Base-by-base conservation (phyloP, 2,113 vertebrate genomes). In the Ochotona princeps region DNA sequence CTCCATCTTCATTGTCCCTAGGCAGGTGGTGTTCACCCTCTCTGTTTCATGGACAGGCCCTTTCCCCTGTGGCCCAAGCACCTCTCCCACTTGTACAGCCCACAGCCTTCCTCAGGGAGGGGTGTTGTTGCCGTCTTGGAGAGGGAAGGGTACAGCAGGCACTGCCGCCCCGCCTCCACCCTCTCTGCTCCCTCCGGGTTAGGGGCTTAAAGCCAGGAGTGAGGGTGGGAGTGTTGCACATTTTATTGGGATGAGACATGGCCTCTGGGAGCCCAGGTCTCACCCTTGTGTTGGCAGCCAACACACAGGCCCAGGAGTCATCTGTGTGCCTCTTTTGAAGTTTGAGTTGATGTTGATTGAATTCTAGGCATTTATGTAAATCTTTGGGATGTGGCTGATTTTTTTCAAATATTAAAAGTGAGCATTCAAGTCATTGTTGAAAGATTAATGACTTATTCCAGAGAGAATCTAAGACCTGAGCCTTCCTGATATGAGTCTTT, bases 361-460 rank as follows among this genome's bases (percentile, higher is more conserved):
- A 94, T 97, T 96, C 96, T 67, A 97, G 91, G 83, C 88, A 51
- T 97, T 83, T 96, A 57, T 89, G 18, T 90, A 96, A 98, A 96
- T 97, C 95, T 91, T 90, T 93, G 96, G 93, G 94, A 91, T 95
- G 69, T 92, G 92, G 90, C 96, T 97, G 86, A 93, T 86, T 84
- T 94, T 97, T 94, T 95, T 90, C 81, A 96, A 97, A 97, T 44
- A 96, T 96, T 87, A 95, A 92, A 97, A 94, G 60, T 96, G 87
- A 96, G 54, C 72, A 66, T 93, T 97, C 96, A 97, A 94, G 89
- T 94, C 87, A 95, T 57, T 96, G 84, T 75, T 26, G 94, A 97
- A 97, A 97, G 96, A 96, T 97, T 97, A 97, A 90, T 93, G 66
- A 96, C 92, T 92, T 91, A 84, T 97, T 96, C 94, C 92, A 91